Evolutionary conservation across 2,113 vertebrate genomes (phyloP).

Genomic region (Setophaga petechia): DNA sequence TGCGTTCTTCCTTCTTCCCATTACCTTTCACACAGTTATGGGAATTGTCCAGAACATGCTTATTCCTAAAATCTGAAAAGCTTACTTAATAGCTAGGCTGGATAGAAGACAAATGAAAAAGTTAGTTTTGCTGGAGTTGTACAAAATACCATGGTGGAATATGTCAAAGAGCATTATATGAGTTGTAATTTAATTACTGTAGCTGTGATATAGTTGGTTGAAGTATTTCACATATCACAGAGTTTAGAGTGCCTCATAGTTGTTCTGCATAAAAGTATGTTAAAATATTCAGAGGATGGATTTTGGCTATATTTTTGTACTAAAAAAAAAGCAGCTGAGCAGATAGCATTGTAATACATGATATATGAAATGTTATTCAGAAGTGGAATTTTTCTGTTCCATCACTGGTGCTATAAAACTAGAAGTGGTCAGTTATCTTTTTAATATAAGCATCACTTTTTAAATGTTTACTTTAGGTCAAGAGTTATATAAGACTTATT

Average conservation of each 20-base stretch:
- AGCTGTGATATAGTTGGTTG: background rate
- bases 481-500: conserved; percentile 4
- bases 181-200: background rate
- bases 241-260: background rate
- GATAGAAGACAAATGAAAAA: background rate
- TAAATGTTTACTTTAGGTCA: background rate
- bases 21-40: background rate
- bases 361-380: background rate
- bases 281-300: background rate
- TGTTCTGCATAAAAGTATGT: background rate
- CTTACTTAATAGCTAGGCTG: background rate
- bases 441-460: background rate
- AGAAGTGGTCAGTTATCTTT: background rate
- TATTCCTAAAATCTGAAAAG: background rate
- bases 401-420: background rate
- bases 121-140: background rate
- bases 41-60: background rate
- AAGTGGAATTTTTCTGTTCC: background rate
- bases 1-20: background rate
- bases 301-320: background rate
- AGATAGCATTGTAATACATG: background rate
- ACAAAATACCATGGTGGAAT: background rate
- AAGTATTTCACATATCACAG: background rate
- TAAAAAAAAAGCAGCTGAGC: background rate
- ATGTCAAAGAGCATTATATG: background rate